Evolutionary conservation across 2,797 vertebrate genomes (phyloP), one percentile per base, ranked within the genome.

Genomic region (Chelonia mydas): DNA sequence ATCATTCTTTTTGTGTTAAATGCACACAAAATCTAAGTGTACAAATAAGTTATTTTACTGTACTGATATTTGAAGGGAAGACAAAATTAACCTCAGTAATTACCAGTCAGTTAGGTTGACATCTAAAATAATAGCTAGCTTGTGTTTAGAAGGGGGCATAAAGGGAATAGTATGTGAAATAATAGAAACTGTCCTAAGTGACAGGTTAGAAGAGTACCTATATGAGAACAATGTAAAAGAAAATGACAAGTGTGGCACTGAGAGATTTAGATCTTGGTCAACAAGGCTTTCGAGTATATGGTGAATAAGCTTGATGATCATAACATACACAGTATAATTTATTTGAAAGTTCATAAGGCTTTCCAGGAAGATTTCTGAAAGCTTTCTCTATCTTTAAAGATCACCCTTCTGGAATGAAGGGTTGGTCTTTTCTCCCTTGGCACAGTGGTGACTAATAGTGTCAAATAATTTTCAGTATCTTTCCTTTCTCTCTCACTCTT

Each of bases 401-500:
- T 68, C n/a, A 37, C 19, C n/a, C 17, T 37, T 68, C 19, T 68
- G 65, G n/a, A 37, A 37, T 68, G 65, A 37, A 68, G 45, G 74
- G 21, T 47, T 76, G 45, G 45, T 28, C 23, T 47, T 23, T 76
- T 76, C 45, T 76, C 45, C 45, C 25, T 47, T 76, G 41, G 27
- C 45, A 15, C n/a, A 23, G 19, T 68, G 65, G 33, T 68, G n/a
- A 68, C 65, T 45, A 76, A 76, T 27, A 47, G 45, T 16, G 25
- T 76, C 74, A 76, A 47, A 28, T 49, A 76, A 28, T 76, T 76
- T 49, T 76, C 74, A 49, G 12, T 47, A 13, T 28, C 45, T 47
- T 47, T 47, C 17, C 7, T 23, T 5, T 37, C 5, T 0, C 33
- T 65, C 27, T 83, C 3, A 9, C 1, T 1, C 0, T 13, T 16